Percentiles rank a stretch among this genome's conserved stretches.
Evolutionary conservation across 2,113 vertebrate genomes (phyloP).

Genomic region (Labrus mixtus): DNA sequence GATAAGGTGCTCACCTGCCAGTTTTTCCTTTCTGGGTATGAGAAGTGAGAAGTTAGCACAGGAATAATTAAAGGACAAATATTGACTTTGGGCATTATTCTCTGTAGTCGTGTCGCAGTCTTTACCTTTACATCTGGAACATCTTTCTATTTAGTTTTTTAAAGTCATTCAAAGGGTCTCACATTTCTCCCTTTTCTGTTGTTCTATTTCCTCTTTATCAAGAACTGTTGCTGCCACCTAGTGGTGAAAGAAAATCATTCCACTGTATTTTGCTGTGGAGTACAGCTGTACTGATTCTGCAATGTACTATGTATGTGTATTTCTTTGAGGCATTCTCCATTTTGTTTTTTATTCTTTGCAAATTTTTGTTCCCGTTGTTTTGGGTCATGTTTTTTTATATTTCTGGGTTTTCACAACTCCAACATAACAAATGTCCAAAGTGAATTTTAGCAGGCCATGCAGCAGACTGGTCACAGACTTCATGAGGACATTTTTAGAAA

Average conservation of each 20-base stretch:
- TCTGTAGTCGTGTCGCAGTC: too few species aligned
- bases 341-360: background rate
- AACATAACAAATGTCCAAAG: constrained; percentile 37
- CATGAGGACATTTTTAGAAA: constrained; percentile 3
- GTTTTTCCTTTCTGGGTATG: background rate
- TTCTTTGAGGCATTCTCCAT: background rate
- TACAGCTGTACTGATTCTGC: background rate
- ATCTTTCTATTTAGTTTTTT: background rate
- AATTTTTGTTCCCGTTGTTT: background rate
- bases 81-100: too few species aligned
- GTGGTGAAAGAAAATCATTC: constrained; percentile 31
- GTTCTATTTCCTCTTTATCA: constrained; percentile 41
- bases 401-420: constrained; percentile 35
- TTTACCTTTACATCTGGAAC: background rate
- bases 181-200: constrained; percentile 9
- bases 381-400: background rate
- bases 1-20: background rate
- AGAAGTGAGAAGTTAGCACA: constrained; percentile 1
- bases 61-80: background rate
- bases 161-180: background rate
- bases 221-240: constrained; percentile 32
- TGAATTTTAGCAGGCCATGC: constrained; percentile 18
- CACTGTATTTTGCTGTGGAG: background rate
- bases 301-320: constrained; percentile 13
- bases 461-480: constrained; percentile 24